Evolutionary conservation across 2,888 invertebrate genomes (phyloP), one percentile per base, ranked within the genome.

Genomic region (Tribolium freemani): DNA sequence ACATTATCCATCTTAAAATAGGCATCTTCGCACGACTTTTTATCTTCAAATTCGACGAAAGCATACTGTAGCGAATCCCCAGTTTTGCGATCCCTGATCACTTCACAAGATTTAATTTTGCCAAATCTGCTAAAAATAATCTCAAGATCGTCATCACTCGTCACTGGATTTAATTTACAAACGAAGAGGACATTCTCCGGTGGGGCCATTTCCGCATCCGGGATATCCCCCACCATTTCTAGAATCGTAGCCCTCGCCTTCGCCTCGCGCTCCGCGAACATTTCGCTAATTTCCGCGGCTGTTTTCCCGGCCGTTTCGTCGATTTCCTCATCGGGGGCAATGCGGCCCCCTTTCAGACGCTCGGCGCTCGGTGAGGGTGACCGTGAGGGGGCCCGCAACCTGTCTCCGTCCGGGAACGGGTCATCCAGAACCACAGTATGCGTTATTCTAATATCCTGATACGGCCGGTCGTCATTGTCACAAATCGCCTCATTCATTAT

Each of bases 1-100:
- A 99, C 99, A 88, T 99, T 99, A 85, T 99, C 99, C 99, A 99
- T 99, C 89, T 99, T 99, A 83, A 99, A 98, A 87, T 96, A 99
- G 0, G 99, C 99, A 80, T 95, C 95, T 88, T 99, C 99, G 87
- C 99, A 99, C 0, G 96, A 90, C 82, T 95, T 95, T 76, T 92
- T 91, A 63, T 97, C 93, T 74, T 94, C 94, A 88, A 99, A 99
- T 86, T 99, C 99, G 70, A 99, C 95, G 85, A 99, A 99, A 0
- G 99, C 99, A 87, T 99, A 99, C 83, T 99, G 99, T 68, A 99
- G 88, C 0, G 99, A 99, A 84, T 98, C 97, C 0, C 94, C 94
- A 1, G 94, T 93, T 83, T 96, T 94, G 77, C 94, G 93, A 85
- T 99, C 99, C 79, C 96, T 90, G 77, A 99, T 99, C 0, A 99